Evolutionary conservation across 2,888 invertebrate genomes (phyloP).

Genomic region (Sinohyriopsis cumingii): DNA sequence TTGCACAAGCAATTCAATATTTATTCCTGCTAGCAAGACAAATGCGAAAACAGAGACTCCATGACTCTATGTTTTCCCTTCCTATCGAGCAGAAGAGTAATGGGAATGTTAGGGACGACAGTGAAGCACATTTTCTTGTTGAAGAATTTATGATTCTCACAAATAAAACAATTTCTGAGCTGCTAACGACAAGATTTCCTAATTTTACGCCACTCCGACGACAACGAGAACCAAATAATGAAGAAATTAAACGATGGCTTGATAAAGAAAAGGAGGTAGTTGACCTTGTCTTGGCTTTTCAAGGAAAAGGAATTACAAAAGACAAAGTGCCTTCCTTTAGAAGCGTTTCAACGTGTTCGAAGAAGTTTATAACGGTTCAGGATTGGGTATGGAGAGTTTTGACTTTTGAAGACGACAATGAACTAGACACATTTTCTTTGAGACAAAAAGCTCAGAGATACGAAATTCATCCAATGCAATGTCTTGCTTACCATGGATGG

Average conservation of each 20-base stretch:
- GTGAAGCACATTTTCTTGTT: conserved; percentile 31
- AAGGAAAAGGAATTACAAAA: conserved; percentile 9
- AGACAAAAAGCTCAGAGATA: neutral
- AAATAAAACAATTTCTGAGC: conserved; percentile 28
- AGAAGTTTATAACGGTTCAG: too few species aligned
- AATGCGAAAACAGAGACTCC: conserved; percentile 21
- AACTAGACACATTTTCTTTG: too few species aligned
- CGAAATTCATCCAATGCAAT: conserved; percentile 18
- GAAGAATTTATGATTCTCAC: conserved; percentile 42
- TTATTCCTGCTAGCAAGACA: conserved; percentile 25
- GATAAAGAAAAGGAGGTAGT: conserved; percentile 13
- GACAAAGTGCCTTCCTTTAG: neutral
- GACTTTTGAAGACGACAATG: neutral
- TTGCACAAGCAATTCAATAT: conserved; percentile 8
- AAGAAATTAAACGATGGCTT: conserved; percentile 22
- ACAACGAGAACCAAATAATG: conserved; percentile 22
- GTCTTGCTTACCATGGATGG: conserved; percentile 22
- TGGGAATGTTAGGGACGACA: neutral
- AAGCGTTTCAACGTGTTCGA: too few species aligned
- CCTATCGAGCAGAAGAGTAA: conserved; percentile 5
- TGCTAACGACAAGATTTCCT: conserved; percentile 11
- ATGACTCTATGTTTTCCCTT: conserved; percentile 18
- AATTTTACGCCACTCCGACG: conserved; percentile 26
- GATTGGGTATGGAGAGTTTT: too few species aligned
- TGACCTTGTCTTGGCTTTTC: conserved; percentile 24